A percentile compares a stretch with the other conserved stretches of the same genome.
Conservation (phyloP, 2,113 vertebrate species). For the Origma solitaria region DNA sequence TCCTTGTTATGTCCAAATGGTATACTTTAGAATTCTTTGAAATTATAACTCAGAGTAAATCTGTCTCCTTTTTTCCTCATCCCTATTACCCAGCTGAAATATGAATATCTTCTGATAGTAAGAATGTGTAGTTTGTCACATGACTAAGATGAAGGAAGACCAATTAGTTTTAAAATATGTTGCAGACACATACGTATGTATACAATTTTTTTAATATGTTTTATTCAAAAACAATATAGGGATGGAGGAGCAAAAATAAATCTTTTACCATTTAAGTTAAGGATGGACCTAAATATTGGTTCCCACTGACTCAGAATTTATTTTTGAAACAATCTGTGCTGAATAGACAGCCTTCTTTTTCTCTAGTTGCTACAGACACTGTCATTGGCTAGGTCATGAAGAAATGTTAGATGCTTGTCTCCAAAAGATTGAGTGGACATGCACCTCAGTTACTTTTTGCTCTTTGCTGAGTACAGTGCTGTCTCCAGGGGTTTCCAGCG, state of each 20-base stretch:
- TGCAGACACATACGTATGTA: not conserved
- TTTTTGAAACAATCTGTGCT: not conserved
- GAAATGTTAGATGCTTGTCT: not conserved
- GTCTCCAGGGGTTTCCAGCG: not conserved
- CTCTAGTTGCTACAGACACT: not conserved
- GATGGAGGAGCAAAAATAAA: not conserved
- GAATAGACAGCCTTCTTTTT: not conserved
- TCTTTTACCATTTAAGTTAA: not conserved
- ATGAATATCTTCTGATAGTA: not conserved
- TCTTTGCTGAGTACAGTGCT: not conserved
- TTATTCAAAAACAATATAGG: not conserved
- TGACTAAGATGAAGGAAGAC: not conserved
- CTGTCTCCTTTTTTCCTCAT: not conserved
- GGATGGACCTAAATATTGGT: not conserved
- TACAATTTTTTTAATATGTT: not conserved
- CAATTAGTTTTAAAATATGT: not conserved
- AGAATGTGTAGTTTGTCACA: not conserved
- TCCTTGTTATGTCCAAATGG: accelerated
- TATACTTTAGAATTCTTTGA: not conserved
- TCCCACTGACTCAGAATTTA: not conserved
- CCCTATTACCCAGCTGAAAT: not conserved
- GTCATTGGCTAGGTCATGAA: not conserved
- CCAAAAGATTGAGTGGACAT: not conserved
- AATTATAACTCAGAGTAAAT: not conserved
- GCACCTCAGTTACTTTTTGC: not conserved